A percentile compares a stretch with the other conserved stretches of the same genome.
Conservation (phyloP, 2,888 invertebrate genomes). For the Notodonta dromedarius region DNA sequence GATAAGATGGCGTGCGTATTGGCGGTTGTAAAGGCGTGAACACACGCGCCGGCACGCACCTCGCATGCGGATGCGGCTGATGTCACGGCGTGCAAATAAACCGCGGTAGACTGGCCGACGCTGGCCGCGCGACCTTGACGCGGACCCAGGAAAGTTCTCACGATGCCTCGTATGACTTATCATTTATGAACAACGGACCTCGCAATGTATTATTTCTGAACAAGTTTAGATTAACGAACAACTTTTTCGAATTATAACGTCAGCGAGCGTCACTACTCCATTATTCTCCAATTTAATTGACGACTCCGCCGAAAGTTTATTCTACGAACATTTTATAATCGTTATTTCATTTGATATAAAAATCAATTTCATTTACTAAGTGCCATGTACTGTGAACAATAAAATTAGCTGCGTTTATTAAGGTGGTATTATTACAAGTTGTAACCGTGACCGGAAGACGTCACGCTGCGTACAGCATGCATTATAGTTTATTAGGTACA, state of each 20-base stretch:
- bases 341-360: neutral
- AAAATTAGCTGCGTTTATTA: conserved; percentile 23
- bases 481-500: conserved; percentile 69
- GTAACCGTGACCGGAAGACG: conserved; percentile 66
- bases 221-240: conserved; percentile 1
- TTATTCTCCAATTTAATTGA: neutral
- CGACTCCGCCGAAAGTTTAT: neutral
- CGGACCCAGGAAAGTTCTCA: conserved; percentile 62
- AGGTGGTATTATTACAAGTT: conserved; percentile 31
- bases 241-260: neutral
- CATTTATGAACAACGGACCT: conserved; percentile 20
- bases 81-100: conserved; percentile 68
- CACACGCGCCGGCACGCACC: conserved; percentile 62
- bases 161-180: conserved; percentile 45
- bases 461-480: conserved; percentile 64
- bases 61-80: conserved; percentile 72
- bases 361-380: neutral
- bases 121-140: conserved; percentile 68
- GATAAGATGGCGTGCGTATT: conserved; percentile 69
- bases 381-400: conserved; percentile 17
- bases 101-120: conserved; percentile 76
- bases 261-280: conserved; percentile 1
- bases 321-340: neutral
- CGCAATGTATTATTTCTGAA: conserved; percentile 2
- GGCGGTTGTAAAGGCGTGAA: conserved; percentile 59